Percentiles rank a stretch among this genome's conserved stretches.
Conservation (phyloP, 64 coral and sea anemone genomes). For the Porites lutea region DNA sequence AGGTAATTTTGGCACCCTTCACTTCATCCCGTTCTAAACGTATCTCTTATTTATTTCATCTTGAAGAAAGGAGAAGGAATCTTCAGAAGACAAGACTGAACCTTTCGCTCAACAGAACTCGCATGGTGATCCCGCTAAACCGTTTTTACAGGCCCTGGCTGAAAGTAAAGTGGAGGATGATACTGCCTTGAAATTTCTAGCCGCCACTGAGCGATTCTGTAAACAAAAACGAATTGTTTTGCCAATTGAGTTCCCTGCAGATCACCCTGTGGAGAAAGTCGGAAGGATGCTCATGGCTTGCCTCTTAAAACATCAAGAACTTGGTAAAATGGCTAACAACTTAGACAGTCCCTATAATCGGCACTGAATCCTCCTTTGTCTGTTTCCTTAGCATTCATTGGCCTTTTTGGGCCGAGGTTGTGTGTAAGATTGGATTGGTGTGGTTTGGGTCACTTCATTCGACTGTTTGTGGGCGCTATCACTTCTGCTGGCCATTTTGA, state of each 20-base stretch:
- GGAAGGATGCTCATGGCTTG: slow-evolving; percentile 85
- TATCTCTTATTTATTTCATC: background rate
- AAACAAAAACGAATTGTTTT: slow-evolving; percentile 86
- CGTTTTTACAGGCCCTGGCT: slow-evolving; percentile 81
- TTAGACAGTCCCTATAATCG: background rate
- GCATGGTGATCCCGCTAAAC: slow-evolving; percentile 74
- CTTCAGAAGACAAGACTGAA: slow-evolving; percentile 77
- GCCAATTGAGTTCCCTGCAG: slow-evolving; percentile 94
- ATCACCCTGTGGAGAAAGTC: slow-evolving; percentile 96
- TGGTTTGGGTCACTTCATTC: no score
- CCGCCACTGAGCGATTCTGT: slow-evolving; percentile 86
- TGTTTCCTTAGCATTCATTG: no score
- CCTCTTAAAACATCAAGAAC: slow-evolving; percentile 96
- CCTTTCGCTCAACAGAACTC: slow-evolving; percentile 71
- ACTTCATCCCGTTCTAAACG: background rate
- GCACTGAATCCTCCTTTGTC: no score
- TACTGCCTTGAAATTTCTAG: slow-evolving; percentile 79
- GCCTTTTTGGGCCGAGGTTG: no score
- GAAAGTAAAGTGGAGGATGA: slow-evolving; percentile 92
- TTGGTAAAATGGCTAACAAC: slow-evolving; percentile 58
- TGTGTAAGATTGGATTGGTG: no score
- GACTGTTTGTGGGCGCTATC: no score
- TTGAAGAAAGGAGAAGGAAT: slow-evolving; percentile 82
- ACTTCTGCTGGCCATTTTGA: no score
- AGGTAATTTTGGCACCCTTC: no score